phyloP scores from a whole-genome alignment of 2,888 invertebrate genomes.

The Dysmachus trigonus region DNA sequence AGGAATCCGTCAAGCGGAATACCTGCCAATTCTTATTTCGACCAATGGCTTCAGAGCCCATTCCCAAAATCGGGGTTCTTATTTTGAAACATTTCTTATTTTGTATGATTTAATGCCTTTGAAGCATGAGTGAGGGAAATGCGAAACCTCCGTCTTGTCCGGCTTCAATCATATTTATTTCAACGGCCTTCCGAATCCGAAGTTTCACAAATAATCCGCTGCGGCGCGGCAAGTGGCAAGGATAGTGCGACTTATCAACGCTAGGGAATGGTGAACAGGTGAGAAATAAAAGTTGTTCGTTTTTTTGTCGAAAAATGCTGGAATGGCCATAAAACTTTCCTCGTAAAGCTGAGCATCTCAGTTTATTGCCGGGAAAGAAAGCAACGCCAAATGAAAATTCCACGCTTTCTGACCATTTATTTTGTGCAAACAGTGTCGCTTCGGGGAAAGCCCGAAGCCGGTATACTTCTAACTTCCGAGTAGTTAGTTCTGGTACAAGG shows the following conservation, averaged over 20 bases:
- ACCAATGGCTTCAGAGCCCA: not conserved
- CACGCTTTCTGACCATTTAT: not conserved
- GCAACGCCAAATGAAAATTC: not conserved
- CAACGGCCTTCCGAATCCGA: not conserved
- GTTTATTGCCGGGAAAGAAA: not conserved
- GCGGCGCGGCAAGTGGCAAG: not conserved
- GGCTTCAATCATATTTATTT: not conserved
- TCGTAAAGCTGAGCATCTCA: not conserved
- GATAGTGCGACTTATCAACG: not conserved
- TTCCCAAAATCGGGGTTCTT: not conserved
- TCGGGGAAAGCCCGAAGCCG: not conserved
- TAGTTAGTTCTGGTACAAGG: not conserved
- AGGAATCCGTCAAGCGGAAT: not conserved
- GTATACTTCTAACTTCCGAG: no score
- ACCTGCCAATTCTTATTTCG: not conserved
- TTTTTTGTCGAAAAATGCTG: not conserved
- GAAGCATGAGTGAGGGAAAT: not conserved
- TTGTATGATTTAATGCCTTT: not conserved
- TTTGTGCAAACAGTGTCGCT: not conserved
- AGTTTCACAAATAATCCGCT: not conserved
- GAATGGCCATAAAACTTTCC: not conserved
- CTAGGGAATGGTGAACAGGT: not conserved
- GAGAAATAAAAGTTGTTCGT: not conserved
- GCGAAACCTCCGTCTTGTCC: not conserved
- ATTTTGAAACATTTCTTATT: not conserved